Conservation (phyloP, 2,797 vertebrate species). For the Phrynocephalus vlangalii region DNA sequence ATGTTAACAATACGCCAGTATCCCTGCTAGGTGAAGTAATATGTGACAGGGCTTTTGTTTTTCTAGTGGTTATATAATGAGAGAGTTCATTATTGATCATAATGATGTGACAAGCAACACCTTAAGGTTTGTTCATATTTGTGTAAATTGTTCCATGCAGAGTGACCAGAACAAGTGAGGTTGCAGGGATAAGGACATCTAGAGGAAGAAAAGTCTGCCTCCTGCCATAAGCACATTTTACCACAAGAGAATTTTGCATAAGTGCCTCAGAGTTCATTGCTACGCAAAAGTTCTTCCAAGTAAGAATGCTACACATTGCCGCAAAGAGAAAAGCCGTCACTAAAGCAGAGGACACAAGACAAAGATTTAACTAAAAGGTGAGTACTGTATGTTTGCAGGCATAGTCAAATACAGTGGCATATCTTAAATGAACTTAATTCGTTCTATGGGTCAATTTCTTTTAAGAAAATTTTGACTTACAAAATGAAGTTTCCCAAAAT, state of each 20-base stretch:
- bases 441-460: no score
- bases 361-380: not conserved
- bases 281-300: not conserved
- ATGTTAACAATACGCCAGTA: no score
- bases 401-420: no score
- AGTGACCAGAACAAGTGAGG: not conserved
- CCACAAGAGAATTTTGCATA: not conserved
- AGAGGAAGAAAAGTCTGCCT: not conserved
- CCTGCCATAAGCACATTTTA: not conserved
- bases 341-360: not conserved
- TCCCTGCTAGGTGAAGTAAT: no score
- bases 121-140: not conserved
- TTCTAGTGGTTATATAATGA: no score
- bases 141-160: not conserved
- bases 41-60: no score
- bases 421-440: no score
- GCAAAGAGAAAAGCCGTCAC: not conserved
- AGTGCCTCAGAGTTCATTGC: not conserved
- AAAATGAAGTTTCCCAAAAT: no score
- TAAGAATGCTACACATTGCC: not conserved
- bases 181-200: not conserved
- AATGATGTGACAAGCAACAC: no score
- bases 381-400: no score
- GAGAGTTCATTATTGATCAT: no score
- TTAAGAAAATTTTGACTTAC: no score